Evolutionary conservation across 2,797 vertebrate species (phyloP).

Genomic region (Vespertilio murinus): DNA sequence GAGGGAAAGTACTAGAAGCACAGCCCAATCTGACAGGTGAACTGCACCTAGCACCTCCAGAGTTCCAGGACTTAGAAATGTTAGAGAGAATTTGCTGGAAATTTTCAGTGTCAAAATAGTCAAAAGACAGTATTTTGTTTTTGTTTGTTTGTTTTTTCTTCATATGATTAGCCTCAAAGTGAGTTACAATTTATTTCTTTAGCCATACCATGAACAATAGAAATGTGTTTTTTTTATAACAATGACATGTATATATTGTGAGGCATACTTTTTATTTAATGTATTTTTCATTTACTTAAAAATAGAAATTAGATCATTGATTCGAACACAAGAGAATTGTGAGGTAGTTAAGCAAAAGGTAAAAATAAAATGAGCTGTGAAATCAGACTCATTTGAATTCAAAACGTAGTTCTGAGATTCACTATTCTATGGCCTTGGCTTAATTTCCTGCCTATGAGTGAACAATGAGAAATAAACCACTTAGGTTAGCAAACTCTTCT

Average conservation of each 20-base stretch:
- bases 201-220: background rate
- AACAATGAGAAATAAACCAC: background rate
- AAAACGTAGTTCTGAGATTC: background rate
- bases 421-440: background rate
- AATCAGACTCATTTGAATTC: background rate
- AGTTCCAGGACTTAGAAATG: fast-evolving
- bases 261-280: background rate
- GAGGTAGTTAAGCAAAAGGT: background rate
- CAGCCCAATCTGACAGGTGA: background rate
- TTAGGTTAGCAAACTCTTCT: background rate
- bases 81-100: background rate
- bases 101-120: background rate
- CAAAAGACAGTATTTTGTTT: background rate
- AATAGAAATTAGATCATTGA: background rate
- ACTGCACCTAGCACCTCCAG: too few species aligned
- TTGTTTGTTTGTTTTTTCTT: too few species aligned
- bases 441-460: background rate
- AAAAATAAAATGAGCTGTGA: background rate
- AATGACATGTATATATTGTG: background rate
- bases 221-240: background rate
- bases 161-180: background rate
- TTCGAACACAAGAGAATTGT: background rate
- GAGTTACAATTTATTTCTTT: background rate
- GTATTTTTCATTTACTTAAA: background rate
- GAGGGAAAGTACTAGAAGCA: background rate